These are phyloP conservation scores for Procambarus virginalis DNA, from an alignment of 1,140 invertebrate genomes.

Conservation along the genomic window DNA sequence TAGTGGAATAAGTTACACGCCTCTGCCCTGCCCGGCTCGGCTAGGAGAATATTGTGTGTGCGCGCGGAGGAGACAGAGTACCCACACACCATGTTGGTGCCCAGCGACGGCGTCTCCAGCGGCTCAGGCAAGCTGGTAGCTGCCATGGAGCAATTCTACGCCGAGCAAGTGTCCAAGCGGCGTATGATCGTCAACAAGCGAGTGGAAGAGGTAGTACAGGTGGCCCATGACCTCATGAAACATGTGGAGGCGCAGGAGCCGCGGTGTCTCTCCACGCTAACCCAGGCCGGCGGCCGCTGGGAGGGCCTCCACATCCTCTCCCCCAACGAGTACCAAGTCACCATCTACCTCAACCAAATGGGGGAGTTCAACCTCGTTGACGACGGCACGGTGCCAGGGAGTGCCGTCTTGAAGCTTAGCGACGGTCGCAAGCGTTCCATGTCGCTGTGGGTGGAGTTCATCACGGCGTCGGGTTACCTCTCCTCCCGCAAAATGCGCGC, in stretches of 20 bases:
- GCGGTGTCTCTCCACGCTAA: constrained; percentile 78
- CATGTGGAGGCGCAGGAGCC: constrained; percentile 81
- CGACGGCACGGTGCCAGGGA: constrained; percentile 80
- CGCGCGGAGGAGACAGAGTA: constrained; percentile 44
- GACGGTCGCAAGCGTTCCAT: constrained; percentile 81
- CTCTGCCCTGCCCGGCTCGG: constrained; percentile 30
- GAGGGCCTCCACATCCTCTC: constrained; percentile 78
- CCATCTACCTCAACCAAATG: constrained; percentile 82
- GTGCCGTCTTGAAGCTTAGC: constrained; percentile 80
- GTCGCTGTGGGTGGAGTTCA: constrained; percentile 83
- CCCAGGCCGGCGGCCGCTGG: constrained; percentile 75
- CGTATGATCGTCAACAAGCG: constrained; percentile 76
- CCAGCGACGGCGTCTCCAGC: constrained; percentile 65
- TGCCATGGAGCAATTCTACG: constrained; percentile 75
- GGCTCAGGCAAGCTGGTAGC: constrained; percentile 68
- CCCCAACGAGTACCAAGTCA: constrained; percentile 80
- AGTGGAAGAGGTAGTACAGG: constrained; percentile 78
- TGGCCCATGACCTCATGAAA: constrained; percentile 80
- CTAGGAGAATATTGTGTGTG: too few species aligned
- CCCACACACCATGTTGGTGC: constrained; percentile 67
- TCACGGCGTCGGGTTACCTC: constrained; percentile 80
- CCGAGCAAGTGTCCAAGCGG: constrained; percentile 77
- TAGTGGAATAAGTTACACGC: constrained; percentile 58
- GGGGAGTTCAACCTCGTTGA: constrained; percentile 83
- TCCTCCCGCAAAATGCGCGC: constrained; percentile 80